Percentiles rank a stretch among this genome's conserved stretches.
These are phyloP conservation scores for Lasiurus borealis DNA, from an alignment of 2,113 vertebrate genomes.

Conservation along the genomic window DNA sequence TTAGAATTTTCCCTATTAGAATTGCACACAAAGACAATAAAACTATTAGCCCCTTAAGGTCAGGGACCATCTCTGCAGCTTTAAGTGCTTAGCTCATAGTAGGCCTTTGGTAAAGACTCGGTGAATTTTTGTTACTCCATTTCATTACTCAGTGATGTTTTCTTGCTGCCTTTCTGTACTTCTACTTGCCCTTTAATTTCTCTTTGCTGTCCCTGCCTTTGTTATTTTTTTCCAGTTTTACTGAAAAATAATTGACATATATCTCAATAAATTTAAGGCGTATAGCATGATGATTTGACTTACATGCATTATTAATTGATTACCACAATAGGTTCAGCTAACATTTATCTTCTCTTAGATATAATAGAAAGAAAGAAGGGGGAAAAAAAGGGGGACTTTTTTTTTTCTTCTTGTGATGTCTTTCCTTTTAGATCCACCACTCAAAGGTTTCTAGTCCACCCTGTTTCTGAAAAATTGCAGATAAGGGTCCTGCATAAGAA, in stretches of 20 bases:
- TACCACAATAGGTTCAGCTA: not conserved
- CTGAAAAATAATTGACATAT: not conserved
- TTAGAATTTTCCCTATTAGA: constrained; percentile 49
- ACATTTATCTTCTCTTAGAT: not conserved
- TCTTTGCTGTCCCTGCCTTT: constrained; percentile 31
- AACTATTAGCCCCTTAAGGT: not conserved
- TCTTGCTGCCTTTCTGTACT: not conserved
- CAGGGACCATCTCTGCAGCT: not conserved
- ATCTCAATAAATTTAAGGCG: not conserved
- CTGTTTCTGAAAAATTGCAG: constrained; percentile 31
- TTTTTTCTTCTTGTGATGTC: not conserved
- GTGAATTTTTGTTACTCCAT: constrained; percentile 13
- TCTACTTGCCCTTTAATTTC: constrained; percentile 14
- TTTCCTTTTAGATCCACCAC: not conserved
- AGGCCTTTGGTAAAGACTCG: not conserved
- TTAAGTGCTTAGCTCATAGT: not conserved
- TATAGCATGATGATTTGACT: not conserved
- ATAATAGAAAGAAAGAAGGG: not conserved
- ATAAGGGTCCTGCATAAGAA: constrained; percentile 7
- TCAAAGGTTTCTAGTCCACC: not conserved
- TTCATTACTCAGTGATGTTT: constrained; percentile 10
- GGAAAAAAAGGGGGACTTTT: not conserved
- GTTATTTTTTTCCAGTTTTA: not conserved
- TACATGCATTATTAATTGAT: not conserved
- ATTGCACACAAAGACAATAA: not conserved